phyloP scores from a whole-genome alignment of 2,797 vertebrate species.

The Vultur gryphus region DNA sequence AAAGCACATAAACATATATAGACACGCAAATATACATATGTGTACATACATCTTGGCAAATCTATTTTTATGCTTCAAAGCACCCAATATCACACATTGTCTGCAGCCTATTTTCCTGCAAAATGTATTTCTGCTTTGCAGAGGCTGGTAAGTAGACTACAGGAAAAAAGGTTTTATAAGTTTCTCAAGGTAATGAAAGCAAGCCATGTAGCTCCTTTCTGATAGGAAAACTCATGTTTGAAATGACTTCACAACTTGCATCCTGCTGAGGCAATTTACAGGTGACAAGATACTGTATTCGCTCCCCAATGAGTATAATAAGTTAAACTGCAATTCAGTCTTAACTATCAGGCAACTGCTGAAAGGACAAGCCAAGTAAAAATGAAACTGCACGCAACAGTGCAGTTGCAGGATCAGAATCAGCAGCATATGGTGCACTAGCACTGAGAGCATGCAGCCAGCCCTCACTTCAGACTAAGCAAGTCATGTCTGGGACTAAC shows the following conservation, averaged over 20 bases:
- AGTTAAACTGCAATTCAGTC: neutral
- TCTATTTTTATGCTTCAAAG: neutral
- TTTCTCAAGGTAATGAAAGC: conserved; percentile 10
- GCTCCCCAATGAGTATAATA: neutral
- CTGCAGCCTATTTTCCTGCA: neutral
- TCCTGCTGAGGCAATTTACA: conserved; percentile 19
- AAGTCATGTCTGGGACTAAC: rapidly evolving
- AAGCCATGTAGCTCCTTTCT: neutral
- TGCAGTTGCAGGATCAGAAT: neutral
- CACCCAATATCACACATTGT: neutral
- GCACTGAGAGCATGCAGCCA: neutral
- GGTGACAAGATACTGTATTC: neutral
- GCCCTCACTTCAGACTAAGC: neutral
- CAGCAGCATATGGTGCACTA: neutral
- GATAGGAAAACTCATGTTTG: neutral
- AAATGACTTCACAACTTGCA: neutral
- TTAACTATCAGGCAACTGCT: neutral
- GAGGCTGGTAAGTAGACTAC: neutral
- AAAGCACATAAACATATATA: neutral
- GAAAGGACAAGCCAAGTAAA: neutral
- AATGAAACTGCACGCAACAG: neutral
- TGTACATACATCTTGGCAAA: neutral
- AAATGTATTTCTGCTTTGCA: neutral
- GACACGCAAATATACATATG: neutral
- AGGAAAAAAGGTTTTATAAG: neutral